phyloP scores from a whole-genome alignment of 2,888 invertebrate species.

The Noctuana brunneofusca region DNA sequence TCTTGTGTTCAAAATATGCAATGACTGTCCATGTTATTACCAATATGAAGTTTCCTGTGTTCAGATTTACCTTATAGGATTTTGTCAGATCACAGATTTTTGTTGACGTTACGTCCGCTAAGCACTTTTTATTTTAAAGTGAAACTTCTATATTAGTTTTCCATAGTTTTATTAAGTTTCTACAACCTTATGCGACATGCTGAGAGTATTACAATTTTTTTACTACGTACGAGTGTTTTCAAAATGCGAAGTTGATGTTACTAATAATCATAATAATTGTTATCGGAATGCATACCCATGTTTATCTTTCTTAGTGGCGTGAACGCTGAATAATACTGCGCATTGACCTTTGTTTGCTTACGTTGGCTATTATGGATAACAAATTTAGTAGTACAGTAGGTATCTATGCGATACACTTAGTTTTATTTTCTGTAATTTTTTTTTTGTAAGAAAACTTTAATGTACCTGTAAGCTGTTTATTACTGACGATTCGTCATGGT shows the following conservation, averaged over 20 bases:
- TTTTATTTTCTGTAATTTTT: background rate
- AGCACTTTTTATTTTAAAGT: too few relatives aligned
- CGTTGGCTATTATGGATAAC: conserved; percentile 31
- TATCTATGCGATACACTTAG: background rate
- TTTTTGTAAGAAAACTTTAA: too few relatives aligned
- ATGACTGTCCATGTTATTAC: background rate
- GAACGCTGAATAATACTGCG: conserved; percentile 33
- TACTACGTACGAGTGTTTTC: background rate
- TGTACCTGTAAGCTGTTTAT: too few relatives aligned
- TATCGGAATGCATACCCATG: conserved; percentile 25
- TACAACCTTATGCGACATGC: too few relatives aligned
- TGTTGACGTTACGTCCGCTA: too few relatives aligned
- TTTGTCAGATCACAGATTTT: too few relatives aligned
- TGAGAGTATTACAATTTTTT: too few relatives aligned
- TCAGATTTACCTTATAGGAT: too few relatives aligned
- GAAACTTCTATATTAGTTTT: too few relatives aligned
- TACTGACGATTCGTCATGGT: background rate
- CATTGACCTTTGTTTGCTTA: conserved; percentile 36
- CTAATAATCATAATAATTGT: conserved; percentile 31
- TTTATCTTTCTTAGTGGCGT: conserved; percentile 33
- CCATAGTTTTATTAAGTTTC: too few relatives aligned
- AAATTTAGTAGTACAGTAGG: background rate
- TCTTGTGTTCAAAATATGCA: background rate
- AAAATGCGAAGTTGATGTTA: conserved; percentile 8
- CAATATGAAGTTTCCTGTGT: background rate